A percentile compares a stretch with the other conserved stretches of the same genome.
These are phyloP conservation scores for Sebastes wilsoni DNA, from an alignment of 2,797 vertebrate species.

Conservation along the genomic window DNA sequence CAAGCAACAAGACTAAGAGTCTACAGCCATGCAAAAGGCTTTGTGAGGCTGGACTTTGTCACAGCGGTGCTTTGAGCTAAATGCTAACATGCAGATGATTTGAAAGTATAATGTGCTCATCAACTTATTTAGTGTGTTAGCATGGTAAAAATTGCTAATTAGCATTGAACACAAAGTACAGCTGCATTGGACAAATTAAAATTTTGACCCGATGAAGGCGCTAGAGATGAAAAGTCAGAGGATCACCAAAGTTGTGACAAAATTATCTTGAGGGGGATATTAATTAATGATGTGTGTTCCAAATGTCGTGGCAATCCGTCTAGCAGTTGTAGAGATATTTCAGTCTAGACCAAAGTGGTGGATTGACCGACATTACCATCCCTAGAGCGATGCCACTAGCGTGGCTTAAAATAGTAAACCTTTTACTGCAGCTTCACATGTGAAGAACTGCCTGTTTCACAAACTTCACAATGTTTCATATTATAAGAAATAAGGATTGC, in stretches of 20 bases:
- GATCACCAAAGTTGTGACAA: too few relatives aligned
- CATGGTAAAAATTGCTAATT: too few relatives aligned
- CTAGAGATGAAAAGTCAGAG: too few relatives aligned
- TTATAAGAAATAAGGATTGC: fast-evolving
- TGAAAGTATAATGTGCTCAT: not conserved
- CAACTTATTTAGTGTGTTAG: not conserved
- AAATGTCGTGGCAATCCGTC: not conserved
- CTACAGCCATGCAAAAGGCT: too few relatives aligned
- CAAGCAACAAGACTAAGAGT: too few relatives aligned
- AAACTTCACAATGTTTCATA: not conserved
- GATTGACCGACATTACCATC: not conserved
- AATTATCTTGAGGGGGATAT: too few relatives aligned
- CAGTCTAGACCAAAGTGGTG: not conserved
- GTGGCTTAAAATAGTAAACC: not conserved
- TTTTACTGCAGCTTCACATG: not conserved
- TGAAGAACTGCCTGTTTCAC: not conserved
- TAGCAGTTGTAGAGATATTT: not conserved
- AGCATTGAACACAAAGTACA: not conserved
- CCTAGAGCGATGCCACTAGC: not conserved
- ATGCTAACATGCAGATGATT: not conserved
- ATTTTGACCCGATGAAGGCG: not conserved
- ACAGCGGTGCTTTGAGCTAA: too few relatives aligned
- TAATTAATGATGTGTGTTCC: not conserved
- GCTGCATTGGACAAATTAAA: not conserved
- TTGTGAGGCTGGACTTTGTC: too few relatives aligned